Evolutionary conservation across 1,140 invertebrate genomes (phyloP), one percentile per base, ranked within the genome.

Genomic region (Ylistrum balloti): DNA sequence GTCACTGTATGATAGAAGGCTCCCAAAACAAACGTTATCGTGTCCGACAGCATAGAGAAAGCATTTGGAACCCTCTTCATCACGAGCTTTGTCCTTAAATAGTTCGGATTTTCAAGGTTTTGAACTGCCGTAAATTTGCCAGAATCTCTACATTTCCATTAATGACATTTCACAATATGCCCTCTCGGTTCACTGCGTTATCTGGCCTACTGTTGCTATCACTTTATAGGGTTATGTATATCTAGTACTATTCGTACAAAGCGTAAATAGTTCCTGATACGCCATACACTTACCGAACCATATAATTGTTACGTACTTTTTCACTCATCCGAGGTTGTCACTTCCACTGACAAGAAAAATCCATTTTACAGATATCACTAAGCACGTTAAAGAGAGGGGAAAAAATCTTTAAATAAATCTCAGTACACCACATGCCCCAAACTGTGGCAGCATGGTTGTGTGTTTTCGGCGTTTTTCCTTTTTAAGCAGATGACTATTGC

Each of bases 401-500:
- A 74, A 74, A 74, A 74, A 74, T 9, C 56, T 28, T 74, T 5
- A 74, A 74, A 74, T 28, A 28, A 74, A 74, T 28, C 11, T 74
- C 22, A n/a, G 3, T 74, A 3, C 28, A 74, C 56, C 56, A 74
- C 28, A 74, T 74, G 56, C 56, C 56, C 56, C 56, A 7, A 17
- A 28, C 56, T 74, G 17, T 74, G 56, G 56, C 56, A 74, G 56
- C 56, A 74, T 28, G 56, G 56, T 74, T 74, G 56, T 74, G 56
- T 74, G 56, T 17, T 28, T 74, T 74, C 56, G 28, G 20, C 22
- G 56, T 74, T 28, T n/a, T 74, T 74, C 56, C 56, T 74, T 74
- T 74, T 28, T 74, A 74, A 74, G 56, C 56, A 74, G 56, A 74
- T 74, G 56, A 74, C 56, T 74, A 74, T 74, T 74, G 56, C 56